A percentile compares a stretch with the other conserved stretches of the same genome.
phyloP scores from a whole-genome alignment of 1,140 invertebrate species.

The Acromyrmex echinatior region DNA sequence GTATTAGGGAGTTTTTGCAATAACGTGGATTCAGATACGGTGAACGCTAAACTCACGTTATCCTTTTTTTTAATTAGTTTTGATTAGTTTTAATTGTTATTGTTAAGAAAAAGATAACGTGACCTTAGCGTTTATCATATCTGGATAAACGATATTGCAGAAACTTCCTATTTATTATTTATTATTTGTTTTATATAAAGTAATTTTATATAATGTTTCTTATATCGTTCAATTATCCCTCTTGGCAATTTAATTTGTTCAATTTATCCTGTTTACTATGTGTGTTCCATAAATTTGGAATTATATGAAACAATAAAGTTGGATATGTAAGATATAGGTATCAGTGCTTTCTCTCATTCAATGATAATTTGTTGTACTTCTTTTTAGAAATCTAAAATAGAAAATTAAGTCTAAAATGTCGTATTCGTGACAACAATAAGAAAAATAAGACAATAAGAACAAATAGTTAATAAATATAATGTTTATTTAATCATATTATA shows the following conservation, averaged over 20 bases:
- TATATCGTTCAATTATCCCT: background rate
- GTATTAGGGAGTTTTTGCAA: background rate
- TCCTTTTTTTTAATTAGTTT: too few relatives aligned
- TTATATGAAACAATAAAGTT: slow-evolving; percentile 15
- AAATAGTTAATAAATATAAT: background rate
- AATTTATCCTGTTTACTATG: background rate
- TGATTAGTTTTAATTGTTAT: too few relatives aligned
- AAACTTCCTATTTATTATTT: background rate
- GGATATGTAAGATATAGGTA: background rate
- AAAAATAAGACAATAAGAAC: background rate
- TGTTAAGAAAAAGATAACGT: too few relatives aligned
- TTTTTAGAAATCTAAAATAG: slow-evolving; percentile 2
- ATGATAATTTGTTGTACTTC: background rate
- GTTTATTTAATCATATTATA: background rate
- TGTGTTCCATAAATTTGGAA: background rate
- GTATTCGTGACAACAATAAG: background rate
- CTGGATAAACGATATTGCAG: too few relatives aligned
- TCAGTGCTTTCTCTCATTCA: background rate
- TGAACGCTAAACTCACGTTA: too few relatives aligned
- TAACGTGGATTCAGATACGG: too few relatives aligned
- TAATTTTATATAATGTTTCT: slow-evolving; percentile 19
- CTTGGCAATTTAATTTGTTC: background rate
- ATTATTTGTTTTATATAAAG: background rate
- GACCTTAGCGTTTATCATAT: too few relatives aligned
- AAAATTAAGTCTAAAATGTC: background rate